Percentiles rank a stretch among this genome's conserved stretches.
Evolutionary conservation across 2,113 vertebrate species (phyloP).

Genomic region (Thamnophis sirtalis): DNA sequence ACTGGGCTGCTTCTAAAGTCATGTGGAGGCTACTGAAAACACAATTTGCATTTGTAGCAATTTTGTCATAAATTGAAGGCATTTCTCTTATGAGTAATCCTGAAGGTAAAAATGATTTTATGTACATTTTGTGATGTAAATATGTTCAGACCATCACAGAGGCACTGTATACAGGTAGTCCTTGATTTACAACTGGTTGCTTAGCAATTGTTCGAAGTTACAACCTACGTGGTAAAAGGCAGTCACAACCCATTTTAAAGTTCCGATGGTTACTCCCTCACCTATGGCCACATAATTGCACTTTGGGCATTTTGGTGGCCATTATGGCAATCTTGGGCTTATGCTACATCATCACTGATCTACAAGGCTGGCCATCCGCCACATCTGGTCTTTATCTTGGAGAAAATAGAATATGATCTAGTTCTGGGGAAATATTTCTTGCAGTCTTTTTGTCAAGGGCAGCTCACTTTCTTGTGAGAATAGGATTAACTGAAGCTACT

Average conservation of each 20-base stretch:
- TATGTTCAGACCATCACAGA: not conserved
- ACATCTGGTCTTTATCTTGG: not conserved
- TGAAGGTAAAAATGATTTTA: not conserved
- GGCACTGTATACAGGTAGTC: not conserved
- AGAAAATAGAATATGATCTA: not conserved
- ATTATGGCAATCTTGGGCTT: not conserved
- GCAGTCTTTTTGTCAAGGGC: not conserved
- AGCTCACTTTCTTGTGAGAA: not conserved
- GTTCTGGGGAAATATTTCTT: not conserved
- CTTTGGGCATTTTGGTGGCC: not conserved
- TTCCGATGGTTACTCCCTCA: not conserved
- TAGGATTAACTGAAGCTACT: not conserved
- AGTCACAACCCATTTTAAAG: not conserved
- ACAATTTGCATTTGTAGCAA: not conserved
- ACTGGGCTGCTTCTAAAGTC: not conserved
- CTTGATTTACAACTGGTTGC: not conserved
- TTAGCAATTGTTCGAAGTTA: not conserved
- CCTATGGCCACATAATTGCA: not conserved
- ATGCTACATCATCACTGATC: not conserved
- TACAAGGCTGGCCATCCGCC: not conserved
- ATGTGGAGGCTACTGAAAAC: not conserved
- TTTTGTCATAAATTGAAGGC: not conserved
- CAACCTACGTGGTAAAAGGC: not conserved
- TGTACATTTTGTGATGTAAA: not conserved
- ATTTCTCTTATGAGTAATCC: not conserved